Percentiles rank a stretch among this genome's conserved stretches.
phyloP scores from a whole-genome alignment of 2,888 invertebrate genomes.

The Diploptera punctata region DNA sequence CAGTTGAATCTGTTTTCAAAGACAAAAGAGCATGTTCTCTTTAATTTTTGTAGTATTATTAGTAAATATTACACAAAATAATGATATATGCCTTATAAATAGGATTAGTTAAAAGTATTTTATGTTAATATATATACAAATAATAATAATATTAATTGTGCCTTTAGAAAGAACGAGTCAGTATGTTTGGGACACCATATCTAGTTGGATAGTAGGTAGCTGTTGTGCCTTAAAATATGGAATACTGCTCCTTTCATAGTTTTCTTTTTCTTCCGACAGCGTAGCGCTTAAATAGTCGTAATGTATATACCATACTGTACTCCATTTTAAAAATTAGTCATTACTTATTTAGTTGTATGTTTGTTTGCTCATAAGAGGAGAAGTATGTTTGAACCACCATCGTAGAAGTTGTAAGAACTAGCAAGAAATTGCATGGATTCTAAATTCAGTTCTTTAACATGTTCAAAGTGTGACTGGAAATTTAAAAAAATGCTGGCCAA shows the following conservation, averaged over 20 bases:
- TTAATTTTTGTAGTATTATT: slow-evolving; percentile 41
- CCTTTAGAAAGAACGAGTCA: slow-evolving; percentile 34
- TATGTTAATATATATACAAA: slow-evolving; percentile 32
- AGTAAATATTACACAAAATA: slow-evolving; percentile 38
- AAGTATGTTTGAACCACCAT: background rate
- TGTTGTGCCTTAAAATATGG: slow-evolving; percentile 34
- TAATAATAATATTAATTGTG: slow-evolving; percentile 37
- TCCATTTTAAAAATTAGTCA: background rate
- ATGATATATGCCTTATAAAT: slow-evolving; percentile 36
- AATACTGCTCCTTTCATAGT: slow-evolving; percentile 9
- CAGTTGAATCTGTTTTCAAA: slow-evolving; percentile 32
- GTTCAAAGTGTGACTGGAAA: slow-evolving; percentile 2
- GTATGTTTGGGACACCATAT: slow-evolving; percentile 29
- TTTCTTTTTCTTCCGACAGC: background rate
- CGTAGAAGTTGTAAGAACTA: background rate
- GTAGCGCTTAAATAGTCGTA: no score
- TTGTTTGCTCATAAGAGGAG: background rate
- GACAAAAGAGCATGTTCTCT: slow-evolving; percentile 32
- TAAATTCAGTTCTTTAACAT: background rate
- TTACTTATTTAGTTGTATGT: background rate
- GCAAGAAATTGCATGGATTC: background rate
- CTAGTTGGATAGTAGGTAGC: slow-evolving; percentile 33
- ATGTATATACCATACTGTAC: slow-evolving; percentile 8
- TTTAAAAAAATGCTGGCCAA: slow-evolving; percentile 35
- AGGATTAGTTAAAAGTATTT: slow-evolving; percentile 31